Evolutionary conservation across 1,140 invertebrate species (phyloP).

Genomic region (Anagrus nilaparvatae): DNA sequence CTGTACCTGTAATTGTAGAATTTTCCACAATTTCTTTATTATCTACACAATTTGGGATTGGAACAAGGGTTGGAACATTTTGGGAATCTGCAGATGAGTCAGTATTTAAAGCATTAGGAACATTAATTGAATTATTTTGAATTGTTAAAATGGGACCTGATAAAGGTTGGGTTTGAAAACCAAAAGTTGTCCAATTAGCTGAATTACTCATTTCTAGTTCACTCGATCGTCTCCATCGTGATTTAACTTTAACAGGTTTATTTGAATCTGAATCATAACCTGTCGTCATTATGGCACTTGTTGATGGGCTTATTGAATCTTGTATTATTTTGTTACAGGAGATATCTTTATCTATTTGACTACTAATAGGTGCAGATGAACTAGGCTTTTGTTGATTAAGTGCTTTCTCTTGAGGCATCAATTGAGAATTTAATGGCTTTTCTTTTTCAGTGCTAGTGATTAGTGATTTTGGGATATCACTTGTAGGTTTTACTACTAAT

Average conservation of each 20-base stretch:
- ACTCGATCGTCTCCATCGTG: slow-evolving; percentile 71
- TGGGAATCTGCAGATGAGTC: slow-evolving; percentile 11
- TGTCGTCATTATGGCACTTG: slow-evolving; percentile 18
- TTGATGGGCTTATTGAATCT: slow-evolving; percentile 23
- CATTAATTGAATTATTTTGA: slow-evolving; percentile 16
- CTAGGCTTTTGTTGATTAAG: slow-evolving; percentile 21
- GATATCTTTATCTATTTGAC: slow-evolving; percentile 29
- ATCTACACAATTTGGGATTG: background rate
- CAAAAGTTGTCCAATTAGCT: slow-evolving; percentile 13
- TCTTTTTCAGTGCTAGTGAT: slow-evolving; percentile 29
- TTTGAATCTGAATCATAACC: slow-evolving; percentile 42
- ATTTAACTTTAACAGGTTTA: slow-evolving; percentile 77
- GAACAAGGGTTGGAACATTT: slow-evolving; percentile 5
- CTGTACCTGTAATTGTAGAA: background rate
- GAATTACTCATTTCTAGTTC: slow-evolving; percentile 64
- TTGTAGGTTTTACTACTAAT: slow-evolving; percentile 33
- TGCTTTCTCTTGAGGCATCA: slow-evolving; percentile 14
- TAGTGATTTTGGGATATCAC: slow-evolving; percentile 27
- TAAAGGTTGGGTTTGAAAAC: slow-evolving; percentile 34
- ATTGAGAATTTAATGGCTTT: slow-evolving; percentile 20
- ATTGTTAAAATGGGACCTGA: slow-evolving; percentile 27
- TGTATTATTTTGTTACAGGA: slow-evolving; percentile 22
- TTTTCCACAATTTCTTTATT: background rate
- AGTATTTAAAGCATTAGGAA: background rate
- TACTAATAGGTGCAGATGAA: too few species aligned